Base-by-base conservation (phyloP, 53 echinoderm and acorn worm species). In the Holothuria leucospilota region DNA sequence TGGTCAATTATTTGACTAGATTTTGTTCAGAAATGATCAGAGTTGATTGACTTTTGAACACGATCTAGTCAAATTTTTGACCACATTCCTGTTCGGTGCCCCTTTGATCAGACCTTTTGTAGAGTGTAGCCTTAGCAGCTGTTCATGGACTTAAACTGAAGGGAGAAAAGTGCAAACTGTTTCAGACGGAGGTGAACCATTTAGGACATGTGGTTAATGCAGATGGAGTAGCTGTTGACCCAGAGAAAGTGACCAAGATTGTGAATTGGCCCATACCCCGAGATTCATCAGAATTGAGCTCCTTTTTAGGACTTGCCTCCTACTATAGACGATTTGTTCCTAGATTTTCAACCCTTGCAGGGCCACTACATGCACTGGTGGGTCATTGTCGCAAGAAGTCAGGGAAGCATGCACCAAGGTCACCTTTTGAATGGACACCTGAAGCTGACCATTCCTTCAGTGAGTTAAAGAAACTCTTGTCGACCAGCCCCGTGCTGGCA, bases 301-400 rank as follows among this genome's bases (percentile, higher is more conserved):
- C 87, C 3, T 87, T 91, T 56, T 42, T 91, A 24, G 91, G 91
- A 23, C 64, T 91, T 20, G 87, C 91, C 4, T 91, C 91, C 25
- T 91, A 91, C 38, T 91, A 91, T 53, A 73, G 91, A 34, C 29
- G 88, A 23, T 91, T 91, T 77, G 39, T 88, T 26, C 66, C 84
- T 8, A 81, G 77, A 16, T 88, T 91, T 84, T 74, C 87, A 1
- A 53, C 18, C 16, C 81, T 90, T 20, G 87, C 90, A 29, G 81
- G 53, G 10, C 90, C 90, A 7, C 65, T 90, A 46, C 90, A 90
- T 81, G 58, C 75, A 39, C 64, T 92, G 39, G 56, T 69, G 10
- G 88, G 80, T 24, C 63, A 85, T 68, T 69, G 70, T 29, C 69
- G 69, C 2, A 87, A 87, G 68, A 78, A 78, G 8, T n/a, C 62